Base-by-base conservation (phyloP, 2,888 invertebrate genomes). In the Colletes collaris region DNA sequence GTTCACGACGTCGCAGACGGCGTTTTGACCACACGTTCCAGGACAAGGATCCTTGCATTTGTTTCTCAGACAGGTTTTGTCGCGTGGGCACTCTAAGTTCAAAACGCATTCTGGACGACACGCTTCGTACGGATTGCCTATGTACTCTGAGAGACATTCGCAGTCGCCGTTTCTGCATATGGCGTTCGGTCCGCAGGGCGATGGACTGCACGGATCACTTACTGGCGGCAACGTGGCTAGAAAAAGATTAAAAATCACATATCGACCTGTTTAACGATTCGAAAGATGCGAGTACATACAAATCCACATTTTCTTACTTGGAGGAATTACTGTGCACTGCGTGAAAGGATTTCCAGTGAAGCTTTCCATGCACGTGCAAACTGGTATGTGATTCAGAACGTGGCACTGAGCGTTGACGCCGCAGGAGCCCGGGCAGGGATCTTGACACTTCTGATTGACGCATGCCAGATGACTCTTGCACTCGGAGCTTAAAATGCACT, bases 1-100 rank as follows among this genome's bases (percentile, higher is more conserved):
- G 89, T 97, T 97, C 69, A 96, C 95, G 16, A 97, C 96, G 88
- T 96, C 95, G 90, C 97, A 97, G 73, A 96, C 94, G 1, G 97
- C 96, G 90, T 96, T 96, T 67, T 94, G 93, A 10, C 97, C 97
- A 90, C 97, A 98, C 87, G 96, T 96, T 81, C 96, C 96, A n/a
- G 95, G 95, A 88, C 98, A 98, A 5, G 98, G 97, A 93, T 98
- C 95, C n/a, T 95, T 93, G 90, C 98, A 98, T 93, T 97, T 97
- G 76, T 96, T 96, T 79, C 95, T 95, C 50, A 96, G 93, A 90
- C 98, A 98, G 16, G 97, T 96, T 88, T 95, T 95, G 89, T 96
- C 95, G 65, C 95, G 93, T 0, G 96, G 94, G 93, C 98, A 98
- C 89, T 97, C 97, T 0, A 96, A 95, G 91, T 96, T 97, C 1